Evolutionary conservation across 2,888 invertebrate species (phyloP).

Genomic region (Platypus cylindrus): DNA sequence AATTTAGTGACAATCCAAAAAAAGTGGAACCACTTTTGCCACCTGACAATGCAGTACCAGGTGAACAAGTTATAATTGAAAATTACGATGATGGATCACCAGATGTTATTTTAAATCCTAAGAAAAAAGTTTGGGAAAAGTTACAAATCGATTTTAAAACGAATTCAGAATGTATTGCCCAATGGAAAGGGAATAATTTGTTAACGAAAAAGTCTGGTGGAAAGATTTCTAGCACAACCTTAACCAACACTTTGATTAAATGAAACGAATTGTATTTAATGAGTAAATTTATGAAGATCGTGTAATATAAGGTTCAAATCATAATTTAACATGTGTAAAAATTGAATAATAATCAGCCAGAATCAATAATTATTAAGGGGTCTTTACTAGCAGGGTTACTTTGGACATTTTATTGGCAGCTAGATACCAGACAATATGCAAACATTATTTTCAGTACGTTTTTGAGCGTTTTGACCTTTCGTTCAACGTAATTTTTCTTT

Average conservation of each 20-base stretch:
- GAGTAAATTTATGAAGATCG: no score
- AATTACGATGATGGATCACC: slow-evolving; percentile 66
- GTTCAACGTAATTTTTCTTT: no score
- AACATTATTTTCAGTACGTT: no score
- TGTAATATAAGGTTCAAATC: no score
- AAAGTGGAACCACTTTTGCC: slow-evolving; percentile 77
- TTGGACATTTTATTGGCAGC: no score
- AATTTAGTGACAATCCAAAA: slow-evolving; percentile 53
- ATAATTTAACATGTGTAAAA: no score
- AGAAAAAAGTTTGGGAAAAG: slow-evolving; percentile 94
- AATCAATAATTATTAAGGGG: no score
- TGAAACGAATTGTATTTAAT: slow-evolving; percentile 33
- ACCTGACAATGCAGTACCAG: slow-evolving; percentile 62
- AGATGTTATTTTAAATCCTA: slow-evolving; percentile 82
- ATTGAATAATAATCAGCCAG: no score
- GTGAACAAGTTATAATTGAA: slow-evolving; percentile 74
- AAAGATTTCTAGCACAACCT: slow-evolving; percentile 55
- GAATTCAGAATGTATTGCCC: slow-evolving; percentile 56
- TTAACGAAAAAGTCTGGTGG: slow-evolving; percentile 63
- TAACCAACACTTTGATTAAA: slow-evolving; percentile 76
- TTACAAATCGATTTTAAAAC: slow-evolving; percentile 68
- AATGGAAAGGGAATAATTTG: slow-evolving; percentile 76
- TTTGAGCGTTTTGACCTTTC: no score
- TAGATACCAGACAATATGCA: no score
- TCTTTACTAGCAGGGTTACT: no score